Base-by-base conservation (phyloP, 2,797 vertebrate genomes). In the Urophycis tenuis region DNA sequence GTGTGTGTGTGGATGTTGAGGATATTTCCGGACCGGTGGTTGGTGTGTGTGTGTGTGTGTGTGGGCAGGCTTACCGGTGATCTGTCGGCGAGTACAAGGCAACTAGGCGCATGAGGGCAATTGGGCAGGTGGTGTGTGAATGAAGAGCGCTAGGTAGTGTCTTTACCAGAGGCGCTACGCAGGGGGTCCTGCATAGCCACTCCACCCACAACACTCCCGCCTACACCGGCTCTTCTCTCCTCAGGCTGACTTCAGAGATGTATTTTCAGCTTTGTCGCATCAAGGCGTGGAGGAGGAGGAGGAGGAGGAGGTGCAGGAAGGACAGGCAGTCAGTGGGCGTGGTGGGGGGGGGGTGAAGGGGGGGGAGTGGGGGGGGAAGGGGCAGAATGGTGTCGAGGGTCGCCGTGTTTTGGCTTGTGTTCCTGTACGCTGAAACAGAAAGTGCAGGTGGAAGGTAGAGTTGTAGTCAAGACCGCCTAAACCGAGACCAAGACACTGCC, bases 241-340 rank as follows among this genome's bases (percentile, higher is more conserved):
- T n/a, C 53, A 60, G 53, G 22, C 53, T 2, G 31, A 80, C 17
- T 77, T 76, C 74, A 77, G 74, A 79, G 36, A 85, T 81, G 76
- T 83, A 82, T 82, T 83, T 85, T 83, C 81, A 82, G 81, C 78
- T 81, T 76, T 6, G 35, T 78, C 9, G 33, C 76, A 74, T 83
- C 39, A 0, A 15, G 12, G n/a, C 60, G 19, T 29, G 4, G 5
- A 34, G 4, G 33, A 35, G 45, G 71, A 53, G 41, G 41, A 45
- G 41, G 11, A 12, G 29, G 15, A 10, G 10, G 70, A 25, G 36
- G 36, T 6, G 7, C 31, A 3, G 3, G 3, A 8, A 32, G 10
- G 41, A 36, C 34, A 35, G 36, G 36, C 36, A 7, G 12, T 8
- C 36, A 39, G 36, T 39, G 36, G 36, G 36, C 12, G 36, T 39